Percentiles rank a stretch among this genome's conserved stretches.
These are phyloP conservation scores for Epizoanthus illoricatus DNA, from an alignment of 92 coral and sea anemone genomes.

Conservation along the genomic window DNA sequence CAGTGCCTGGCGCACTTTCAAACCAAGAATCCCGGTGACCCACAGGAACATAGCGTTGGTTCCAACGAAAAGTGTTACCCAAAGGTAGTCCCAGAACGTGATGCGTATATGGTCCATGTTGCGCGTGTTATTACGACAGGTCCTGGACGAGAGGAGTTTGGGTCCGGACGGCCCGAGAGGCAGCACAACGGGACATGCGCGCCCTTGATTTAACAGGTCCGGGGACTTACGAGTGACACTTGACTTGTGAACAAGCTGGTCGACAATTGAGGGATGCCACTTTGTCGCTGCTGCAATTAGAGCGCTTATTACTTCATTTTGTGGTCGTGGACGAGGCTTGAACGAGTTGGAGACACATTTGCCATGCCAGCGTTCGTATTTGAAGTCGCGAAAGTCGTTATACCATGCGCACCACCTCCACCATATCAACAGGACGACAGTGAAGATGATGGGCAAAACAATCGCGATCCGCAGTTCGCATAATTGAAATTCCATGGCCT, in stretches of 20 bases:
- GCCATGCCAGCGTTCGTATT: background rate
- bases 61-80: background rate
- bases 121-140: background rate
- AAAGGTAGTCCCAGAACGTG: background rate
- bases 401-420: background rate
- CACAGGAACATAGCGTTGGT: background rate
- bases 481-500: no score
- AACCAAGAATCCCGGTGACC: background rate
- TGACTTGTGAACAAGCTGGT: background rate
- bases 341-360: background rate
- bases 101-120: conserved; percentile 9
- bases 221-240: background rate
- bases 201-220: no score
- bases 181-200: background rate
- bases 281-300: background rate
- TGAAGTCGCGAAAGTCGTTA: background rate
- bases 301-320: background rate
- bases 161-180: conserved; percentile 3
- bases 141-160: background rate
- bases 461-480: no score
- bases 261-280: background rate
- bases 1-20: background rate
- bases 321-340: background rate
- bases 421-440: no score
- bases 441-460: no score